These are phyloP conservation scores for Sternarchorhynchus goeldii DNA, from an alignment of 2,797 vertebrate genomes.

Conservation along the genomic window DNA sequence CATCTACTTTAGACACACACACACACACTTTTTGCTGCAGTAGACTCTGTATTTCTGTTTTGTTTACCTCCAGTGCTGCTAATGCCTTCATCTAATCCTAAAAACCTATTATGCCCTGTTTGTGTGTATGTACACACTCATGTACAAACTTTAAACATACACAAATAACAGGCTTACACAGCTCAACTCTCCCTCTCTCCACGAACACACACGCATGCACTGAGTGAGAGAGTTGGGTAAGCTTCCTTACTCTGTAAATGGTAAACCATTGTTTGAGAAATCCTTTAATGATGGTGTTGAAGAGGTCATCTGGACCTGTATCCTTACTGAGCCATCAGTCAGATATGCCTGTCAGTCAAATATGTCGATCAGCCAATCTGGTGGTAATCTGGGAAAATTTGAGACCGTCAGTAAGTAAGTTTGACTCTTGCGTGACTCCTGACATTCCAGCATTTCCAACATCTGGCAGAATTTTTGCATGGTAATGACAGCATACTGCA, in stretches of 20 bases:
- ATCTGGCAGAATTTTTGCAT: background rate
- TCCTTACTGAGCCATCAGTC: background rate
- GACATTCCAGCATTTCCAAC: too few relatives aligned
- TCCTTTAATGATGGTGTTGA: background rate
- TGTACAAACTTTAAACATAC: too few relatives aligned
- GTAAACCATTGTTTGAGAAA: conserved; percentile 8
- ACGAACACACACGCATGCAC: background rate
- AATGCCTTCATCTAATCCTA: background rate
- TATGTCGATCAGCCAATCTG: background rate
- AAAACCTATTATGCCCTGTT: background rate
- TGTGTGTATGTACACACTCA: background rate
- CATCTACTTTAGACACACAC: background rate
- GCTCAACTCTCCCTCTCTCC: too few relatives aligned
- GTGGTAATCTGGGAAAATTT: too few relatives aligned
- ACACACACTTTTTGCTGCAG: background rate
- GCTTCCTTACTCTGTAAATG: background rate
- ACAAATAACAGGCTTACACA: background rate
- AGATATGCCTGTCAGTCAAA: background rate
- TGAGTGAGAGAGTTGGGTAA: background rate
- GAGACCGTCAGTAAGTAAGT: background rate
- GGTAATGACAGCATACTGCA: too few relatives aligned
- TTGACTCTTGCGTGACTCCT: background rate
- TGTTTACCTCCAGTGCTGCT: background rate
- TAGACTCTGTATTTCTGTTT: background rate
- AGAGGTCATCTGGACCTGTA: background rate